These are phyloP conservation scores for Harpagifer antarcticus DNA, from an alignment of 2,797 vertebrate species.

Conservation along the genomic window DNA sequence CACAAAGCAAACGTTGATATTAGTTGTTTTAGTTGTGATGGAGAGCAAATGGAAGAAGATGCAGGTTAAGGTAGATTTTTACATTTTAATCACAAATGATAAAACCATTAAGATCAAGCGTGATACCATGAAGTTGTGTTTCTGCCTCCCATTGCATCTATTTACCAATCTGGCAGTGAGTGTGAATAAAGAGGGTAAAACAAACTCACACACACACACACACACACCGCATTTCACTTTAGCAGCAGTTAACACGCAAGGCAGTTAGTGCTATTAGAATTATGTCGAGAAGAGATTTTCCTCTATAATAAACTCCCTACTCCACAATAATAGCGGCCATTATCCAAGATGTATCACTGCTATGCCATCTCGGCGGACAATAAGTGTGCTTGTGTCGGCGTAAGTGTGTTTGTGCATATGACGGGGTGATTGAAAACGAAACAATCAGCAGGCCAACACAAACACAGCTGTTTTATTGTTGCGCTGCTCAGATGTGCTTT, in stretches of 20 bases:
- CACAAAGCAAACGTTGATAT: too few species aligned
- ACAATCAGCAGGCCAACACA: slow-evolving; percentile 86
- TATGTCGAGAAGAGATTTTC: slow-evolving; percentile 53
- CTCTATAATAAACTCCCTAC: slow-evolving; percentile 65
- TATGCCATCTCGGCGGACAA: slow-evolving; percentile 55
- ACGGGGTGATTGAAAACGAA: slow-evolving; percentile 78
- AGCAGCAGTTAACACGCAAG: slow-evolving; percentile 46
- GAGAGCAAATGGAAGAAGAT: too few species aligned
- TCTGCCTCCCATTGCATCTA: slow-evolving; percentile 2
- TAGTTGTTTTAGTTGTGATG: too few species aligned
- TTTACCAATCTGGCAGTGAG: slow-evolving; percentile 1
- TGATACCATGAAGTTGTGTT: neutral
- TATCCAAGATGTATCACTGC: slow-evolving; percentile 66
- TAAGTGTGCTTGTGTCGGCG: slow-evolving; percentile 54
- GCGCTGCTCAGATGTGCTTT: slow-evolving; percentile 85
- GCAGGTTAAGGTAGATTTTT: too few species aligned
- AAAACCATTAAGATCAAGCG: too few species aligned
- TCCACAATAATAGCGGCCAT: slow-evolving; percentile 63
- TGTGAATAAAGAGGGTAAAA: neutral
- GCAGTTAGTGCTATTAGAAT: slow-evolving; percentile 53
- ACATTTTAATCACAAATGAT: too few species aligned
- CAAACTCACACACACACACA: neutral
- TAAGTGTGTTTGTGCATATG: slow-evolving; percentile 58
- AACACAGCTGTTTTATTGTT: slow-evolving; percentile 91
- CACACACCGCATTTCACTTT: slow-evolving; percentile 7